Conservation (phyloP, 1,140 invertebrate species). For the Andrena cerasifolii region DNA sequence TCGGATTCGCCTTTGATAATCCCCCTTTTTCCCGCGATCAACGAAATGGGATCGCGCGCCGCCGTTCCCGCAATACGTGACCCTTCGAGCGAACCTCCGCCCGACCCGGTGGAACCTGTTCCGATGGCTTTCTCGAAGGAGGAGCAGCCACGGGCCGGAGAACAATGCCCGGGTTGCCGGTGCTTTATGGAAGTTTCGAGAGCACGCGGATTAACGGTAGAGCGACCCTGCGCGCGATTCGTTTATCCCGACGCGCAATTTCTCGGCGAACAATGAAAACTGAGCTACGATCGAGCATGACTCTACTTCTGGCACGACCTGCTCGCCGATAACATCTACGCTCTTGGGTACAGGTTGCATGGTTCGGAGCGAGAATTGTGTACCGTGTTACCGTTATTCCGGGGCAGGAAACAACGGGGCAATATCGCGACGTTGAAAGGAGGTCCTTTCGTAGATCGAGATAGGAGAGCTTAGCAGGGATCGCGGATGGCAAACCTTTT, state of each 20-base stretch:
- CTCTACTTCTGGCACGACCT: background rate
- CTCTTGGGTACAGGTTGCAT: background rate
- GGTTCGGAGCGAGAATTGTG: constrained; percentile 24
- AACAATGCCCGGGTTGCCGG: constrained; percentile 10
- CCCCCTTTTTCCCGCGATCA: background rate
- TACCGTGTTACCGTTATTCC: constrained; percentile 54
- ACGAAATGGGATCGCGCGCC: background rate
- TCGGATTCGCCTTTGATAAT: too few relatives aligned
- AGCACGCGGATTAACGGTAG: constrained; percentile 28
- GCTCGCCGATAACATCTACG: constrained; percentile 33
- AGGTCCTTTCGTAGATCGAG: background rate
- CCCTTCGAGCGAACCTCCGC: background rate
- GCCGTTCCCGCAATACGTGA: background rate
- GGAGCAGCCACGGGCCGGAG: background rate
- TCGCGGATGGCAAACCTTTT: too few relatives aligned
- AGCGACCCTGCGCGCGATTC: background rate
- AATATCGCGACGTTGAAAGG: background rate
- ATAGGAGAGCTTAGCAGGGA: background rate
- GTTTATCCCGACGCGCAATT: constrained; percentile 30
- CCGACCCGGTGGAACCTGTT: background rate
- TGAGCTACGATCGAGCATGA: constrained; percentile 28
- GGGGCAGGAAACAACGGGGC: constrained; percentile 33
- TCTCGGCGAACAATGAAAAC: constrained; percentile 58
- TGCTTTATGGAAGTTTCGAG: constrained; percentile 17
- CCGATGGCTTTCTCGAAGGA: background rate